Evolutionary conservation across 2,888 invertebrate genomes (phyloP), one percentile per base, ranked within the genome.

Genomic region (Macroteleia sp.): DNA sequence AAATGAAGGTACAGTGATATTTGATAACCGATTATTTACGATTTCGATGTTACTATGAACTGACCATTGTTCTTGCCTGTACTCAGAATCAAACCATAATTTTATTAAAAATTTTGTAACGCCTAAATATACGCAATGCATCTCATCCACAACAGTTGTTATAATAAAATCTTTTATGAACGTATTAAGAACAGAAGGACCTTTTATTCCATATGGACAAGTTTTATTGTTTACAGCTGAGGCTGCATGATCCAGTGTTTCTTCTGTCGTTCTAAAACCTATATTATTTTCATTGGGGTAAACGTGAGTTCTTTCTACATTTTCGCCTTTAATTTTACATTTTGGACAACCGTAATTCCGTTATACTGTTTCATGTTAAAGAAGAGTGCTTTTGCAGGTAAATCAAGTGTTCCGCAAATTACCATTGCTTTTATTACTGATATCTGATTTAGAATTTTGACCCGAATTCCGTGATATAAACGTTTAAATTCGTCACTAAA

Each of bases 181-280:
- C 9, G 8, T 6, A 1, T 1, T 4, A 12, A 81, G 30, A 17
- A 56, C 32, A 3, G 75, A 66, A 1, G 76, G 70, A 12, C 77
- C 81, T 71, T 80, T 81, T 1, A 83, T 59, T 9, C 77, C 71
- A n/a, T n/a, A n/a, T n/a, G n/a, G n/a, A n/a, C n/a, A n/a, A n/a
- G n/a, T n/a, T 17, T 44, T 44, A 2, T 3, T 12, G 20, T 57
- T 20, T 5, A 20, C 3, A 10, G 57, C 44, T 9, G 9, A 12
- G 9, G 5, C 2, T 3, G 42, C 44, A 16, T 44, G 9, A 1
- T 12, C 12, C 10, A 5, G 12, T 1, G 57, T 57, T 57, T 57
- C 57, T 1, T 8, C 9, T 1, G 57, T 57, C 1, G 42, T 32
- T 44, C 57, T 30, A 32, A 42, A 44, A 1, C 30, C 6, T 14